Conservation (phyloP, 1,140 invertebrate species). For the Ceratosolen fusciceps region DNA sequence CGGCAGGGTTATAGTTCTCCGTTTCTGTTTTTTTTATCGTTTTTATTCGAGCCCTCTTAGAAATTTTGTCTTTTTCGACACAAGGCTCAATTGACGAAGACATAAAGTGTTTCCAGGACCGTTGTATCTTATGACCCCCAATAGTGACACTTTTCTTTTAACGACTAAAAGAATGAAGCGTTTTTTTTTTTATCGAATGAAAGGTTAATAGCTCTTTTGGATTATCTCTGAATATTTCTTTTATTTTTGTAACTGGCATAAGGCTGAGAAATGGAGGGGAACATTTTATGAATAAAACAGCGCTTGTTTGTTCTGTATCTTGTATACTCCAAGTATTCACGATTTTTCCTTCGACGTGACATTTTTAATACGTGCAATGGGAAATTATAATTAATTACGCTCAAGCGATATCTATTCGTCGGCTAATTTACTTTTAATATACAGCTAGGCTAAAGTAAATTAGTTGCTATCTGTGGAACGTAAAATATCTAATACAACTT, state of each 20-base stretch:
- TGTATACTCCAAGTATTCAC: too few relatives aligned
- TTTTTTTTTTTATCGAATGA: constrained; percentile 19
- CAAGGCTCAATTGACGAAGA: constrained; percentile 50
- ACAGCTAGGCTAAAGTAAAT: too few relatives aligned
- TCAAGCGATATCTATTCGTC: too few relatives aligned
- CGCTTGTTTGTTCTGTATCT: too few relatives aligned
- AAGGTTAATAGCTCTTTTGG: neutral
- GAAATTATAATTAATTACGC: too few relatives aligned
- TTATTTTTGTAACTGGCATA: neutral
- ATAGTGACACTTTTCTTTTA: neutral
- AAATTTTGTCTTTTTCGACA: constrained; percentile 34
- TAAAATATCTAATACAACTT: too few relatives aligned
- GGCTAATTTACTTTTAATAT: too few relatives aligned
- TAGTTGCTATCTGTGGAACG: too few relatives aligned
- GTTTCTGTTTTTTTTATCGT: neutral
- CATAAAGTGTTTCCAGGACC: constrained; percentile 34
- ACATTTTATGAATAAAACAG: too few relatives aligned
- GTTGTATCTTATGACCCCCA: neutral
- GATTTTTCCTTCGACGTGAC: too few relatives aligned
- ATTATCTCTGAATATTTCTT: neutral
- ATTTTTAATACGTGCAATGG: too few relatives aligned
- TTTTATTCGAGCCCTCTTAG: neutral
- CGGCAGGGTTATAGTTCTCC: neutral
- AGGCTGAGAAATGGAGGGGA: too few relatives aligned
- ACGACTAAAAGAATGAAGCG: neutral